Base-by-base conservation (phyloP, 2,113 vertebrate species). In the Abramis brama region DNA sequence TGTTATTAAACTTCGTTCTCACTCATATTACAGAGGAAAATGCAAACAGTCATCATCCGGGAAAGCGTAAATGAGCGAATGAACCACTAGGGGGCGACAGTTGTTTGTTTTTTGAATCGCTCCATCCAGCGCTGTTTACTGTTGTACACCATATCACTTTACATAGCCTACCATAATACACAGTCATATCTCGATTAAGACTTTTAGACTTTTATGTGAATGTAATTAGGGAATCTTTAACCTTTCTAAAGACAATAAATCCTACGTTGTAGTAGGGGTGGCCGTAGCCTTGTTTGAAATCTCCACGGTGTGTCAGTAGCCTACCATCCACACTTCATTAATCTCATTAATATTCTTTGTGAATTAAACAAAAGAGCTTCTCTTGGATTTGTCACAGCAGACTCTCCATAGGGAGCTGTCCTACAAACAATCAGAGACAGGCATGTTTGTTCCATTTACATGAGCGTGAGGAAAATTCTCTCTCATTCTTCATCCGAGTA, bases 351-450 rank as follows among this genome's bases (percentile, higher is more conserved):
- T 83, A 27, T 52, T 73, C 62, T 50, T 21, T 68, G 83, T 84
- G n/a, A 68, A 86, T 73, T 47, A 21, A 81, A 59, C 55, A 64
- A 86, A 81, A 50, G 36, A 10, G 11, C 17, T 47, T 75, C 43
- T 66, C 19, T 82, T 71, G 39, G 8, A 66, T 50, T 59, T 68
- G 6, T 47, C 50, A 43, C 59, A 64, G 17, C 39, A 81, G n/a
- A 47, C 6, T 68, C 25, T 78, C 79, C 70, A 10, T 21, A 30
- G 47, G 11, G 47, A 85, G 36, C 71, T 77, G 71, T 85, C 75
- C 79, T 82, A 82, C 79, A 85, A 85, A 82, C 60, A 88, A 30
- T 59, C 25, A 57, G 36, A 80, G 25, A 19, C 9, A 76, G 9
- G 77, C 43, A 43, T 80, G 82, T 68, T 52, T 73, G 39, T 85